A percentile compares a stretch with the other conserved stretches of the same genome.
phyloP scores from a whole-genome alignment of 92 coral and sea anemone genomes.

The Pocillopora grandis region DNA sequence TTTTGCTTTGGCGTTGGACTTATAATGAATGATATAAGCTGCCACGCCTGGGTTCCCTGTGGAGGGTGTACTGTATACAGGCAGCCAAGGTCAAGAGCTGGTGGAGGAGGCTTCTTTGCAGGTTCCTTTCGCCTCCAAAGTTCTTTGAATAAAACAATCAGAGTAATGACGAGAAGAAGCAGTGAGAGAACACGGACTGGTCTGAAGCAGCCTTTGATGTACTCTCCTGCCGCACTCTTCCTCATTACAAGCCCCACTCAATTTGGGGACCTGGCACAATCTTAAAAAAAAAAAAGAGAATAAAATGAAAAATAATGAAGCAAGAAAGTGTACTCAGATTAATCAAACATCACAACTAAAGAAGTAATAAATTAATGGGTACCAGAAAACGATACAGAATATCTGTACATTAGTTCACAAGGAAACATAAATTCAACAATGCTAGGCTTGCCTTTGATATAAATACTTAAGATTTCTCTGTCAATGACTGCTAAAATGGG shows the following conservation, averaged over 20 bases:
- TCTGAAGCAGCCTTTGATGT: constrained; percentile 32
- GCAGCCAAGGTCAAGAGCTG: constrained; percentile 72
- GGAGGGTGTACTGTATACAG: constrained; percentile 75
- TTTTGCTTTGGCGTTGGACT: constrained; percentile 45
- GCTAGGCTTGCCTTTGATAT: too few relatives aligned
- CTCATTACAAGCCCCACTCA: constrained; percentile 41
- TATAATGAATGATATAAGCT: constrained; percentile 58
- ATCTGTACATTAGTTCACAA: background rate
- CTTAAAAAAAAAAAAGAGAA: background rate
- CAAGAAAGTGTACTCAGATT: background rate
- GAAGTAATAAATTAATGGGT: too few relatives aligned
- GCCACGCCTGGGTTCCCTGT: constrained; percentile 60
- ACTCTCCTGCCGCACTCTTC: constrained; percentile 35
- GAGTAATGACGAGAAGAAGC: constrained; percentile 31
- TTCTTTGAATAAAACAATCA: constrained; percentile 42
- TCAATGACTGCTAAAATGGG: too few relatives aligned
- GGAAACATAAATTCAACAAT: background rate
- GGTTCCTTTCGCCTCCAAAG: constrained; percentile 42
- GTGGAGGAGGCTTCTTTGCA: constrained; percentile 22
- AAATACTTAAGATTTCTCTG: too few relatives aligned
- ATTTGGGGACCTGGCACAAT: constrained; percentile 7
- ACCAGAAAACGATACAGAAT: background rate
- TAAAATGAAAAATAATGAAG: background rate
- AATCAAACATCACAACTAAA: too few relatives aligned
- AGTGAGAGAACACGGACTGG: constrained; percentile 47